These are phyloP conservation scores for Sebastes trivittatus DNA, from an alignment of 2,797 vertebrate genomes.

Conservation along the genomic window DNA sequence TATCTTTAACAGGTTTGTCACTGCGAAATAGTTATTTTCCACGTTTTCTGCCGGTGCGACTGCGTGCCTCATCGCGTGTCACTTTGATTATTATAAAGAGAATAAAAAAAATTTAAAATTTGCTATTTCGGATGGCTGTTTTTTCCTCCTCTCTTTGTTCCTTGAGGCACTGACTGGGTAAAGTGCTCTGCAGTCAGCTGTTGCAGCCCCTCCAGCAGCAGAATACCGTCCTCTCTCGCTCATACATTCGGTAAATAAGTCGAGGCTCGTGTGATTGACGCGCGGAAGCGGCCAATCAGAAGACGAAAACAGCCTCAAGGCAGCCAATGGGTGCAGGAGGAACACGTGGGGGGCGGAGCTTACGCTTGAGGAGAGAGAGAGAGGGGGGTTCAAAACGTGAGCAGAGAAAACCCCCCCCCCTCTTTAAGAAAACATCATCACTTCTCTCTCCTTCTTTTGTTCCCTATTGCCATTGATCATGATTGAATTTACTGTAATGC, in stretches of 20 bases:
- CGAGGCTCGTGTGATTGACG: constrained; percentile 63
- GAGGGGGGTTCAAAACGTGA: constrained; percentile 62
- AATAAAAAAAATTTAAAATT: constrained; percentile 1
- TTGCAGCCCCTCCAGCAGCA: constrained; percentile 68
- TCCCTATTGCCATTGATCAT: constrained; percentile 64
- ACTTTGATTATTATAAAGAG: constrained; percentile 28
- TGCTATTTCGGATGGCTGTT: constrained; percentile 34
- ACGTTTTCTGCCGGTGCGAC: constrained; percentile 75
- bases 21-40: constrained; percentile 75
- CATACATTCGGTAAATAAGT: constrained; percentile 82
- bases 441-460: constrained; percentile 74
- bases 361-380: constrained; percentile 24
- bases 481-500: constrained; percentile 43
- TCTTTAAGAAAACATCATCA: constrained; percentile 71
- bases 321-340: constrained; percentile 57
- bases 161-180: constrained; percentile 73
- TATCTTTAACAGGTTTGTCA: constrained; percentile 81
- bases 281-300: constrained; percentile 55
- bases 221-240: constrained; percentile 64
- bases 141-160: constrained; percentile 76
- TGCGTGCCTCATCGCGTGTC: constrained; percentile 83
- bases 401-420: constrained; percentile 48
- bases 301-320: constrained; percentile 62
- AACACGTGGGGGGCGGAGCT: constrained; percentile 19
- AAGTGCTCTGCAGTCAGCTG: constrained; percentile 74